Evolutionary conservation across 2,797 vertebrate genomes (phyloP), one percentile per base, ranked within the genome.

Genomic region (Rhinoraja longicauda): DNA sequence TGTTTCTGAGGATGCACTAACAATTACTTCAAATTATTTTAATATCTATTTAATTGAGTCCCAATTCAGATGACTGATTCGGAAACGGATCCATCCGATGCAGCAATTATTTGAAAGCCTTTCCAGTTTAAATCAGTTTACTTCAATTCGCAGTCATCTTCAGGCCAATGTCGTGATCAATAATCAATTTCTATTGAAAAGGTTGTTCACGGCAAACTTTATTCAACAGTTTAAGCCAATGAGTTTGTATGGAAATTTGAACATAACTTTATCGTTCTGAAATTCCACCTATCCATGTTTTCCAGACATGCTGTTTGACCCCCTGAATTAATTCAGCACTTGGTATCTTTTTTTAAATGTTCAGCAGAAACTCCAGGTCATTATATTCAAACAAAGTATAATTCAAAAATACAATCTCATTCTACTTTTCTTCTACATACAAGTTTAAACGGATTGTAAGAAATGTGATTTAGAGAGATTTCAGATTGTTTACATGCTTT

Each of bases 101-200:
- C 62, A 88, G 17, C 15, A 67, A 88, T 88, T 67, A 39, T 6
- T 21, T 64, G 15, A 64, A 67, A 7, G 24, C 7, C 17, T 88
- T 88, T 88, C 88, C 84, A 88, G 12, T 88, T 88, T 24, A 88
- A 78, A 78, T 78, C 17, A 78, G 76, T 36, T 39, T 32, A 77
- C 12, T 76, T 32, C 6, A 78, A 72, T 72, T 19, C 24, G 21
- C 21, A 5, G 32, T 78, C 13, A 78, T 39, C 3, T 78, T 39
- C 32, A 78, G 32, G 15, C 0, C 75, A 7, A 13, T 76, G 75
- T 32, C 77, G 26, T 36, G 77, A 17, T 21, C n/a, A 67, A 32
- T 88, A 36, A 67, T 36, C 17, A 8, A 36, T 64, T 64, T 32
- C 8, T 1, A 21, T 21, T 9, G n/a, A 88, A 64, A 67, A 67